phyloP scores from a whole-genome alignment of 1,140 invertebrate species.

The Melipona quadrifasciata region DNA sequence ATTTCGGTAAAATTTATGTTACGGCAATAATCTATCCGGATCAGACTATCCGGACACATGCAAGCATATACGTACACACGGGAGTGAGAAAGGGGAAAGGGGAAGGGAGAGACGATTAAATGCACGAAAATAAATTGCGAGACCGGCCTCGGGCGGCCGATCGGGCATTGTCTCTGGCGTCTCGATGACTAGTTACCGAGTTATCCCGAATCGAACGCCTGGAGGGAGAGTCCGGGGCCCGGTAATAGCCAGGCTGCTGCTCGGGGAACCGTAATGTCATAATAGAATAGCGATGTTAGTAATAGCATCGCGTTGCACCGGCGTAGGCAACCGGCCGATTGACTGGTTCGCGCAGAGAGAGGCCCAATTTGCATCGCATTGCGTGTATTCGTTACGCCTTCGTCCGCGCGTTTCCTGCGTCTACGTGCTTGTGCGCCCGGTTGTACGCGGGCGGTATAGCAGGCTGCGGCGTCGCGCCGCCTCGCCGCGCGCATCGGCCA shows the following conservation, averaged over 20 bases:
- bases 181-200: constrained; percentile 48
- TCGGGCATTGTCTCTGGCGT: constrained; percentile 49
- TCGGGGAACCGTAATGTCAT: constrained; percentile 78
- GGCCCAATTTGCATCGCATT: constrained; percentile 81
- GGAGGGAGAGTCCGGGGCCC: constrained; percentile 41
- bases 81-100: neutral
- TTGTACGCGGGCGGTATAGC: neutral
- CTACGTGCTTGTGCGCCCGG: constrained; percentile 8
- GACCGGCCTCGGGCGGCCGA: constrained; percentile 24
- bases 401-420: constrained; percentile 64
- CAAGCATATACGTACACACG: neutral
- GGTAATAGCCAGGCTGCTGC: constrained; percentile 60
- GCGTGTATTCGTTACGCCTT: constrained; percentile 75
- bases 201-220: constrained; percentile 55
- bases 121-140: constrained; percentile 40
- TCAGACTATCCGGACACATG: neutral
- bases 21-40: neutral
- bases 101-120: constrained; percentile 14
- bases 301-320: constrained; percentile 75
- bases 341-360: constrained; percentile 66
- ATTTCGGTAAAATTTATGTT: neutral
- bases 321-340: constrained; percentile 63
- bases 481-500: constrained; percentile 34
- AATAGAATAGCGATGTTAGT: constrained; percentile 82
- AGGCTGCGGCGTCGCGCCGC: constrained; percentile 6